Evolutionary conservation across 1,140 invertebrate genomes (phyloP).

Genomic region (Campodea augens): DNA sequence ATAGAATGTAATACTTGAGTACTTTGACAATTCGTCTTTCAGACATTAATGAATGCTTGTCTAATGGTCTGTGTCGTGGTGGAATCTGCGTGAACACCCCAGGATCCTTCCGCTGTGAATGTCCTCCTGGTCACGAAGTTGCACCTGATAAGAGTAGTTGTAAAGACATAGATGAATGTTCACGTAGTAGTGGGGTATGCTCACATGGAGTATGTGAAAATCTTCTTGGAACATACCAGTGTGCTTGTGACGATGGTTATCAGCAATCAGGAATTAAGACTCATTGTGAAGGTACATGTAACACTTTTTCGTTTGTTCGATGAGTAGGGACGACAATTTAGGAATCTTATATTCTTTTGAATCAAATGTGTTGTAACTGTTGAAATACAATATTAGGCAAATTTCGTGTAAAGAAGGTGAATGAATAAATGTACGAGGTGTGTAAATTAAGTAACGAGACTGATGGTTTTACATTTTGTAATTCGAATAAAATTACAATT

Average conservation of each 20-base stretch:
- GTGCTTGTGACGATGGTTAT: slow-evolving; percentile 63
- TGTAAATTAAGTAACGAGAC: no score
- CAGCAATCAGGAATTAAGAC: slow-evolving; percentile 40
- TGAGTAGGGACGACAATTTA: no score
- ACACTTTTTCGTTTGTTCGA: not conserved
- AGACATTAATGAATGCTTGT: slow-evolving; percentile 72
- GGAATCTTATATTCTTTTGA: no score
- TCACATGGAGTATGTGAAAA: slow-evolving; percentile 73
- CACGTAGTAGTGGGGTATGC: slow-evolving; percentile 60
- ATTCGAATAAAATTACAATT: no score
- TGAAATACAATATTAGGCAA: not conserved
- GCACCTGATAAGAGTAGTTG: slow-evolving; percentile 39
- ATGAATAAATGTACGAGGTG: not conserved
- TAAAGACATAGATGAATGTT: slow-evolving; percentile 47
- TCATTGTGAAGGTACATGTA: slow-evolving; percentile 34
- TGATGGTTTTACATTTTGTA: no score
- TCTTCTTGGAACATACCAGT: slow-evolving; percentile 68
- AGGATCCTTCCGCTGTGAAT: slow-evolving; percentile 49
- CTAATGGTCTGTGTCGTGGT: slow-evolving; percentile 42
- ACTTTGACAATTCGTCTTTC: slow-evolving; percentile 14
- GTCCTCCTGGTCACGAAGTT: slow-evolving; percentile 44
- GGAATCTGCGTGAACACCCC: slow-evolving; percentile 43
- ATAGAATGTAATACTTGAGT: not conserved
- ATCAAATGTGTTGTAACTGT: no score
- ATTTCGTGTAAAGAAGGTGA: not conserved